Conservation (phyloP, 2,888 invertebrate genomes). For the Spisula subtruncata region DNA sequence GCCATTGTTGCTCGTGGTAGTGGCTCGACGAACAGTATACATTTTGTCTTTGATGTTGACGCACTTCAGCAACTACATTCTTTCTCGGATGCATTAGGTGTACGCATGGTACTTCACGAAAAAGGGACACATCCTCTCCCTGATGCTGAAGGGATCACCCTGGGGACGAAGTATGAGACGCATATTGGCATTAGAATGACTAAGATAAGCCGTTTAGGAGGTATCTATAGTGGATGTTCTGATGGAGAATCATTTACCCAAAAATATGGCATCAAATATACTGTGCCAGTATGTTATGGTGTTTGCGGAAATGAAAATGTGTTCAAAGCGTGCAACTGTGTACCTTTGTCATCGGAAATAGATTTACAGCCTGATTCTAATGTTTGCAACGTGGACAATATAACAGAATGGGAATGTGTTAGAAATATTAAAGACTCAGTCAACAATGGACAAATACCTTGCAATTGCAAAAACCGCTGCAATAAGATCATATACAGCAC, state of each 20-base stretch:
- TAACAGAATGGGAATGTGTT: neutral
- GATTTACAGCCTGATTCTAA: neutral
- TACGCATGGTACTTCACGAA: slow-evolving; percentile 37
- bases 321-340: slow-evolving; percentile 7
- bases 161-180: neutral
- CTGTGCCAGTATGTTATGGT: slow-evolving; percentile 27
- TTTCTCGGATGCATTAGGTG: slow-evolving; percentile 20
- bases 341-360: neutral
- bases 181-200: slow-evolving; percentile 21
- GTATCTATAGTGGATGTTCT: slow-evolving; percentile 32
- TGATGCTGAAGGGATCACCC: slow-evolving; percentile 22
- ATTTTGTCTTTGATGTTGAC: slow-evolving; percentile 23
- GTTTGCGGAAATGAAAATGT: slow-evolving; percentile 29
- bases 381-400: slow-evolving; percentile 14
- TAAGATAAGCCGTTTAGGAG: slow-evolving; percentile 27
- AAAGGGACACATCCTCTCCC: slow-evolving; percentile 28
- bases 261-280: slow-evolving; percentile 22
- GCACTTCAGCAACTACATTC: neutral
- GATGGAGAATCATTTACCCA: slow-evolving; percentile 3
- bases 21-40: neutral
- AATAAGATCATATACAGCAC: neutral
- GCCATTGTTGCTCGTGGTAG: slow-evolving; percentile 2
- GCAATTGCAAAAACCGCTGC: slow-evolving; percentile 1
- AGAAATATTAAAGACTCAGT: neutral
- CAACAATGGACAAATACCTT: too few species aligned